Conservation (phyloP, 1,140 invertebrate genomes). For the Gonatopus flavifemur region DNA sequence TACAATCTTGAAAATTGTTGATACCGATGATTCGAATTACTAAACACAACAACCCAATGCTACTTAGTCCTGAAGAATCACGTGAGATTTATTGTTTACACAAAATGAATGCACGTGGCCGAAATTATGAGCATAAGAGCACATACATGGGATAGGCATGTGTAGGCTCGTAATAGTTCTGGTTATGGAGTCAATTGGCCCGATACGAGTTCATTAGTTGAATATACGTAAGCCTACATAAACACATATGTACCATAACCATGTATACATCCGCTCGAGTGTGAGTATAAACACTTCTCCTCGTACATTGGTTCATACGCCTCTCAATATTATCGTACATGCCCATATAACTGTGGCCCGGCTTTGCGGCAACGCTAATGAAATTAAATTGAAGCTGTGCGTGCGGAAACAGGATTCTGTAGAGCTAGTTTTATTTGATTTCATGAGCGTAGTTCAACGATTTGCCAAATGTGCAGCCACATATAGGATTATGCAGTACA, state of each 20-base stretch:
- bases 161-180: conserved; percentile 40
- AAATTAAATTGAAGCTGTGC: conserved; percentile 36
- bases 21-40: no score
- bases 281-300: background rate
- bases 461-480: conserved; percentile 1
- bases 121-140: conserved; percentile 20
- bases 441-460: conserved; percentile 30
- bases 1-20: no score
- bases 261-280: background rate
- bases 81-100: no score
- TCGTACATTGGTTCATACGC: no score
- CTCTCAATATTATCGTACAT: no score
- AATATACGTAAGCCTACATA: no score
- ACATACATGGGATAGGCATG: conserved; percentile 28
- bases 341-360: no score
- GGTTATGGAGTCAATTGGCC: conserved; percentile 48
- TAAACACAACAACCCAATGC: no score
- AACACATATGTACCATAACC: conserved; percentile 33
- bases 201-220: conserved; percentile 54
- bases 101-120: no score
- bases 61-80: no score
- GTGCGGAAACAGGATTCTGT: conserved; percentile 32
- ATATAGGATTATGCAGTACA: no score
- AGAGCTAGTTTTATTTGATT: conserved; percentile 45
- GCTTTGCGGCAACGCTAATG: conserved; percentile 35